These are phyloP conservation scores for Tragelaphus buxtoni DNA, from an alignment of 2,113 vertebrate species.

Conservation along the genomic window DNA sequence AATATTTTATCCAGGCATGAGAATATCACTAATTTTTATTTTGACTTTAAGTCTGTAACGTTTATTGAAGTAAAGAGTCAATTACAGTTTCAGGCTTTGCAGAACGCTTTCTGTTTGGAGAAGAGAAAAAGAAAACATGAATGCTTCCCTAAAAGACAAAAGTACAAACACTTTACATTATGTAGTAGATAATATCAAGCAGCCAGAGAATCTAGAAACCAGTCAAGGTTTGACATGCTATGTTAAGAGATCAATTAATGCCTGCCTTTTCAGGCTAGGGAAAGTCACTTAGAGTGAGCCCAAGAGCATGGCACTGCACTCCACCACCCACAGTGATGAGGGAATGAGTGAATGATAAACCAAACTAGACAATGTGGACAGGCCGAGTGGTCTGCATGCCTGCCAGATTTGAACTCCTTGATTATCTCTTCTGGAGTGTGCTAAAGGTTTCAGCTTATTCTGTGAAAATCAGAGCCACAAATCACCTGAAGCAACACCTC, in stretches of 20 bases:
- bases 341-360: background rate
- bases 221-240: background rate
- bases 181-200: background rate
- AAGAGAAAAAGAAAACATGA: slow-evolving; percentile 61
- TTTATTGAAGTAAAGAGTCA: slow-evolving; percentile 95
- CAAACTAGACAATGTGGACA: background rate
- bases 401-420: background rate
- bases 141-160: background rate
- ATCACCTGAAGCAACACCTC: background rate
- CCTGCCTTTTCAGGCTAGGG: background rate
- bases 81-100: slow-evolving; percentile 92
- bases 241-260: background rate
- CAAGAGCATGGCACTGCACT: background rate
- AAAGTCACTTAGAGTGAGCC: background rate
- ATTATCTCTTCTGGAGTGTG: background rate
- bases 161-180: background rate
- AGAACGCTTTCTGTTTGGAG: slow-evolving; percentile 93
- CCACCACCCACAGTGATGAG: background rate
- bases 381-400: background rate
- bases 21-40: slow-evolving; percentile 69
- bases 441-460: background rate
- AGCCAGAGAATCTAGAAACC: background rate
- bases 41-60: slow-evolving; percentile 64
- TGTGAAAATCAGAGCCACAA: background rate
- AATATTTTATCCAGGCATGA: slow-evolving; percentile 60